These are phyloP conservation scores for Argentina silus DNA, from an alignment of 2,797 vertebrate species.

Conservation along the genomic window DNA sequence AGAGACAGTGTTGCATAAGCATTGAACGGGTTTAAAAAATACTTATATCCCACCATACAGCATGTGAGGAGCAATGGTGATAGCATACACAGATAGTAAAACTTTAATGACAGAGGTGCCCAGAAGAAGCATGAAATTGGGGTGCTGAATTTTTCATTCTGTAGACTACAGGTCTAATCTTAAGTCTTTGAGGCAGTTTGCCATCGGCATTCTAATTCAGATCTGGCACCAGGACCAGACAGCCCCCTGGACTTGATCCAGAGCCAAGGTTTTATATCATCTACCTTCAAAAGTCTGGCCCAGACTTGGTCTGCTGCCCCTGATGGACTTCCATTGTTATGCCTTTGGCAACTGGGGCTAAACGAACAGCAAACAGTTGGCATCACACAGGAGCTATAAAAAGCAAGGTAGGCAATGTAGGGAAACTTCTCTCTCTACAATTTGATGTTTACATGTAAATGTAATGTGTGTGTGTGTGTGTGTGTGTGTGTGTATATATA, in stretches of 20 bases:
- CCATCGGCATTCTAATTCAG: neutral
- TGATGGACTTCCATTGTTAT: neutral
- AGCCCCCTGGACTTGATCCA: neutral
- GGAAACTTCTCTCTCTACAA: neutral
- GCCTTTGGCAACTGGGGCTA: neutral
- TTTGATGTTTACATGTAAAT: neutral
- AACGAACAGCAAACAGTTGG: neutral
- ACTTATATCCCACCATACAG: neutral
- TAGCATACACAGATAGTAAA: conserved; percentile 27
- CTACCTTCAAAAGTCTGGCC: neutral
- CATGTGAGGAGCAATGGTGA: neutral
- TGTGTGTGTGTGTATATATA: conserved; percentile 6
- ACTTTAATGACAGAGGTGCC: conserved; percentile 21
- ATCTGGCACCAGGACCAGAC: neutral
- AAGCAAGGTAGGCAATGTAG: neutral
- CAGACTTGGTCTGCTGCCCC: neutral
- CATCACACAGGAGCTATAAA: neutral
- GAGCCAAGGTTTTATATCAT: neutral
- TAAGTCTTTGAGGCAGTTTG: neutral
- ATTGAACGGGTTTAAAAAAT: neutral
- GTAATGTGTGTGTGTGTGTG: conserved; percentile 8
- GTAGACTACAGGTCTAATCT: neutral
- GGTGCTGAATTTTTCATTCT: conserved; percentile 44
- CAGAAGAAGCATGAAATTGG: conserved; percentile 33
- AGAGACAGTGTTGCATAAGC: neutral